phyloP scores from a whole-genome alignment of 2,113 vertebrate genomes.

The Polypterus bichir region DNA sequence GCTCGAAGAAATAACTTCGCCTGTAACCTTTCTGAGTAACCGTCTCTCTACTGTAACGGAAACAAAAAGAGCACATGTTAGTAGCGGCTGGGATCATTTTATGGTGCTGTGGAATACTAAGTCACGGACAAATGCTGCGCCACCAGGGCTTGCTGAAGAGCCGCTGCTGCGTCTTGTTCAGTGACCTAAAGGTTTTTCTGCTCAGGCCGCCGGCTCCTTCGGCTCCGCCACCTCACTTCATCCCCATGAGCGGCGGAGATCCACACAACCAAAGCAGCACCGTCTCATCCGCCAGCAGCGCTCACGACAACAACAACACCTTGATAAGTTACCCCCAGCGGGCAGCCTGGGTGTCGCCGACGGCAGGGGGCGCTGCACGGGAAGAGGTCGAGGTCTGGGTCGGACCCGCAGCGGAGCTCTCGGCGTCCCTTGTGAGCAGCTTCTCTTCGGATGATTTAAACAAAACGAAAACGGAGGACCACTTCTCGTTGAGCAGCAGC shows the following conservation, averaged over 20 bases:
- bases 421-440: conserved; percentile 64
- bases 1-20: no score
- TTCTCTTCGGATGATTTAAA: conserved; percentile 78
- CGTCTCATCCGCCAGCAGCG: conserved; percentile 33
- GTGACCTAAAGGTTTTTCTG: conserved; percentile 91
- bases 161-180: conserved; percentile 90
- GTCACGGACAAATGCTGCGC: conserved; percentile 70
- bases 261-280: conserved; percentile 40
- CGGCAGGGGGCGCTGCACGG: conserved; percentile 41
- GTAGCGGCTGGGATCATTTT: conserved; percentile 50
- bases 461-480: conserved; percentile 79
- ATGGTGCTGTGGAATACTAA: conserved; percentile 51
- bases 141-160: conserved; percentile 86
- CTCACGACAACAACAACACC: conserved; percentile 61
- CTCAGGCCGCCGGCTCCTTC: conserved; percentile 70
- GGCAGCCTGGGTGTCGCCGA: conserved; percentile 41
- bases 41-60: neutral
- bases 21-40: no score
- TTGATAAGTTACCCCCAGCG: conserved; percentile 45
- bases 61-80: conserved; percentile 32
- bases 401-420: conserved; percentile 57
- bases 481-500: conserved; percentile 84
- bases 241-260: conserved; percentile 66
- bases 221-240: conserved; percentile 48
- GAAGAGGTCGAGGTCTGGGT: conserved; percentile 55